Evolutionary conservation across 2,113 vertebrate species (phyloP), one percentile per base, ranked within the genome.

Genomic region (Halcyon malimbica): DNA sequence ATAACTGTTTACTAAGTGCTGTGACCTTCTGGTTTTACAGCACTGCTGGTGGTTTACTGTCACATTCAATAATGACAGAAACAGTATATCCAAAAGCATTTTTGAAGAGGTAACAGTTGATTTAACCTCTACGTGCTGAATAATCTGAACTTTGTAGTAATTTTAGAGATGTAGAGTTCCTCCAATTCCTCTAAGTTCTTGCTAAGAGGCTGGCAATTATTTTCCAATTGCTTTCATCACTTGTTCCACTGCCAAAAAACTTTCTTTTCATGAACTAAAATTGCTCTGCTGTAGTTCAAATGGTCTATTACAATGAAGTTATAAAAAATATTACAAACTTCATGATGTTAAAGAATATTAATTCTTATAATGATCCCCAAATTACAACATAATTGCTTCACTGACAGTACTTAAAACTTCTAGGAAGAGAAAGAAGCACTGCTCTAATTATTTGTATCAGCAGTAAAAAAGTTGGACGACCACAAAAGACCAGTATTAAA

Each of bases 311-410:
- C 56, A 95, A 74, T 26, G 18, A 70, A 83, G 37, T n/a, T 65
- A 21, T 75, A 86, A 93, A 77, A 93, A 89, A 69, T 53, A 81
- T 53, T 87, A 89, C 56, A 89, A 94, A 92, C 21, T 74, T 90
- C 26, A 35, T 37, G 29, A 94, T 64, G 33, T 65, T 71, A 68
- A 90, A 92, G 60, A 96, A 86, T 86, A 92, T 51, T 63, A 82
- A 82, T 92, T 95, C 79, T 75, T 81, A 90, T 44, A 91, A 96
- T 37, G 60, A 81, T 63, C 6, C 48, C 21, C 44, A 89, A 90
- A 84, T 84, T 78, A 81, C 65, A 90, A 83, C 48, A 53, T 68
- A 81, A 92, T 90, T 90, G 64, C 78, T 96, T 87, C 77, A 71
- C 57, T 82, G 65, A 53, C n/a, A 90, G 65, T 69, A 81, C 31